Conservation (phyloP, 2,113 vertebrate genomes). For the Odontesthes bonariensis region DNA sequence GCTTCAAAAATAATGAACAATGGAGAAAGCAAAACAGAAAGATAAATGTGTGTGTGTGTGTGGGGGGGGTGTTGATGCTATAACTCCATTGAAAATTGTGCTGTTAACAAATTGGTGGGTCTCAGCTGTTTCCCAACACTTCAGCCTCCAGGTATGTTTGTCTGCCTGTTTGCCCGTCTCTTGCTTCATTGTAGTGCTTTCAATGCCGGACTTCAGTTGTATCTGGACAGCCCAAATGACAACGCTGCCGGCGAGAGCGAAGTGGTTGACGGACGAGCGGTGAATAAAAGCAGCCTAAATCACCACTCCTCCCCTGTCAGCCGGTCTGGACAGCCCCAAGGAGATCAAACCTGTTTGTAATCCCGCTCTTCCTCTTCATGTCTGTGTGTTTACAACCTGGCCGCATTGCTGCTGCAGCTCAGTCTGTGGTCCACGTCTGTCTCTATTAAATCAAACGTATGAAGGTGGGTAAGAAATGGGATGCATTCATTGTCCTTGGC, state of each 20-base stretch:
- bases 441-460: constrained; percentile 65
- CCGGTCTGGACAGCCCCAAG: constrained; percentile 69
- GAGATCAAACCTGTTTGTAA: constrained; percentile 80
- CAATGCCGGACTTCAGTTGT: constrained; percentile 63
- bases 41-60: constrained; percentile 17
- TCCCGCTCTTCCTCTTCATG: constrained; percentile 68
- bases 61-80: constrained; percentile 13
- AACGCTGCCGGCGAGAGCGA: constrained; percentile 68
- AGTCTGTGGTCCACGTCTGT: constrained; percentile 70
- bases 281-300: constrained; percentile 65
- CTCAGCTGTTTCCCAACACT: constrained; percentile 74
- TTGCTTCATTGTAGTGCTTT: constrained; percentile 55
- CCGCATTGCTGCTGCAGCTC: constrained; percentile 67
- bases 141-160: constrained; percentile 73
- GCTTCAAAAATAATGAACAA: constrained; percentile 51
- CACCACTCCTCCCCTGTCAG: constrained; percentile 67
- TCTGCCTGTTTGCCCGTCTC: constrained; percentile 62
- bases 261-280: constrained; percentile 61
- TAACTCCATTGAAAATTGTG: constrained; percentile 60
- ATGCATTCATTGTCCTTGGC: constrained; percentile 74
- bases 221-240: constrained; percentile 75
- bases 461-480: constrained; percentile 46
- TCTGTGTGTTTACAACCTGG: constrained; percentile 77
- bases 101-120: constrained; percentile 71
- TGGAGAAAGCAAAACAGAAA: constrained; percentile 23